These are phyloP conservation scores for Volucella bombylans DNA, from an alignment of 2,888 invertebrate genomes.

Conservation along the genomic window DNA sequence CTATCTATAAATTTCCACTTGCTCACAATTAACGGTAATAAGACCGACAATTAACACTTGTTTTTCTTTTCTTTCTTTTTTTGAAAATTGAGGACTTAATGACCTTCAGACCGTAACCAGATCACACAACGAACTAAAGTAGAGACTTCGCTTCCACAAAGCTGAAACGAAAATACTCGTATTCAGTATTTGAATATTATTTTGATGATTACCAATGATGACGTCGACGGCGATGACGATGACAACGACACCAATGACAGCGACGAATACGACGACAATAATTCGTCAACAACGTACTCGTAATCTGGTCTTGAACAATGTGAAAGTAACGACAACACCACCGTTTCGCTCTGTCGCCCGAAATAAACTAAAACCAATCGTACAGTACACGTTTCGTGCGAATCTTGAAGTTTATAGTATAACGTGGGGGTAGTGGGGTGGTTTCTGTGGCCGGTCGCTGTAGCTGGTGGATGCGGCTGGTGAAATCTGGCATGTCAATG, in stretches of 20 bases:
- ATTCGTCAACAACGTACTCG: conserved; percentile 46
- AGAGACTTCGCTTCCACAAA: neutral
- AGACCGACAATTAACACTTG: conserved; percentile 41
- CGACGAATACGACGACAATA: conserved; percentile 21
- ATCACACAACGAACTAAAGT: conserved; percentile 55
- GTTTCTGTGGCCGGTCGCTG: neutral
- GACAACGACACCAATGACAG: conserved; percentile 15
- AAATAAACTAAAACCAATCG: conserved; percentile 60
- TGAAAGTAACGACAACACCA: conserved; percentile 32
- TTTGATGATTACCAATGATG: conserved; percentile 18
- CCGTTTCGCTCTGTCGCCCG: conserved; percentile 63
- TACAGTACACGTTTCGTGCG: conserved; percentile 62
- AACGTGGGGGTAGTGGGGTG: conserved; percentile 15
- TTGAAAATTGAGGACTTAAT: conserved; percentile 7
- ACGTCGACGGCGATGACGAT: conserved; percentile 28
- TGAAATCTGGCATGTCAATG: too few species aligned
- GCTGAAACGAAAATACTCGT: conserved; percentile 11
- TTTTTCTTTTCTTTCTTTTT: neutral
- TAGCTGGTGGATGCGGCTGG: too few species aligned
- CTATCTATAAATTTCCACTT: conserved; percentile 11
- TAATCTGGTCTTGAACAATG: too few species aligned
- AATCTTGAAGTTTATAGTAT: conserved; percentile 64
- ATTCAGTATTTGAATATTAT: conserved; percentile 26
- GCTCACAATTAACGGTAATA: conserved; percentile 30
- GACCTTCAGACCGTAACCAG: conserved; percentile 60